Base-by-base conservation (phyloP, 2,888 invertebrate species). In the Gastracanthus pulcherrimus region DNA sequence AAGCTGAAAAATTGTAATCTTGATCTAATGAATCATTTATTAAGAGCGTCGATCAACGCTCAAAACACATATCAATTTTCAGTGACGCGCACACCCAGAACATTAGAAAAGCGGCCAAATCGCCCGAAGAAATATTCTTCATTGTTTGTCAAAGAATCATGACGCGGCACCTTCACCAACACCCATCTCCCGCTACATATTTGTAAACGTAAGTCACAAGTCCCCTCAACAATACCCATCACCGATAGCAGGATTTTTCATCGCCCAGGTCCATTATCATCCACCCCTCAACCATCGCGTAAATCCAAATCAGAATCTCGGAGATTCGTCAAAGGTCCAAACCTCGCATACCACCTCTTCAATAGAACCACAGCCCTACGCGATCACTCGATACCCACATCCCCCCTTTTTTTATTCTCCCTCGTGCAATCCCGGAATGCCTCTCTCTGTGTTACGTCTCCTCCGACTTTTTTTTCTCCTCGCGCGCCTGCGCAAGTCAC, bases 401-500 rank as follows among this genome's bases (percentile, higher is more conserved):
- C n/a, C n/a, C n/a, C n/a, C n/a, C n/a, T n/a, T n/a, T n/a, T n/a
- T n/a, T n/a, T n/a, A n/a, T n/a, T n/a, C n/a, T n/a, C n/a, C n/a
- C n/a, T n/a, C n/a, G n/a, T n/a, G n/a, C n/a, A n/a, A n/a, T n/a
- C n/a, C n/a, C n/a, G n/a, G n/a, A n/a, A n/a, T n/a, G n/a, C n/a
- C n/a, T n/a, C n/a, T n/a, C n/a, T n/a, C n/a, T n/a, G n/a, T n/a
- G n/a, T 2, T 38, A 7, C 11, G 19, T 38, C n/a, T 9, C 83
- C 72, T 80, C 80, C 83, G 83, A 76, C 83, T 81, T 84, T 84
- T 82, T 80, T 80, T 36, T 38, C 38, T 80, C 78, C 70, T 58
- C 75, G 74, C 80, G 79, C 83, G 84, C 84, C 81, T 83, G 84
- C 85, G 82, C 83, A 84, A n/a, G 82, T 84, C 84, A 77, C 82